A percentile compares a stretch with the other conserved stretches of the same genome.
Conservation (phyloP, 2,113 vertebrate species). For the Chitala chitala region DNA sequence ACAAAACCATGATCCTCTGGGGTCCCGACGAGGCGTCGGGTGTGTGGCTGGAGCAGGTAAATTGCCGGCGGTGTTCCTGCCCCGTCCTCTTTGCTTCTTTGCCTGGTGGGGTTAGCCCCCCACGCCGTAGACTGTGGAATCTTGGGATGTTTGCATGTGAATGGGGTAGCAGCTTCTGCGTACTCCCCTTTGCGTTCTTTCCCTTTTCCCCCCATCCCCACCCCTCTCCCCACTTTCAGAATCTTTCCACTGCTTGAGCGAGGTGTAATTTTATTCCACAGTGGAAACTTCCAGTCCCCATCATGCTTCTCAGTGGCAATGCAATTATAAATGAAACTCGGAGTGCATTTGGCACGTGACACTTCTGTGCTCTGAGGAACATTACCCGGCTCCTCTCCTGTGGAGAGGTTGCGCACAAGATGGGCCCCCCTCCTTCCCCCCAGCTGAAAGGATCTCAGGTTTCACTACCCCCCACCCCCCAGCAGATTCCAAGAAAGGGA, state of each 20-base stretch:
- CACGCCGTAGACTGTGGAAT: too few species aligned
- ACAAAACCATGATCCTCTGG: conserved; percentile 97
- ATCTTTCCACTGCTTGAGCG: not conserved
- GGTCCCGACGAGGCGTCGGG: conserved; percentile 87
- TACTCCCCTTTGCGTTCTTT: not conserved
- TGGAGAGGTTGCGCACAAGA: too few species aligned
- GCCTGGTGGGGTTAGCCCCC: too few species aligned
- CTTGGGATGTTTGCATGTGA: too few species aligned
- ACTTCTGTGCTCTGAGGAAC: not conserved
- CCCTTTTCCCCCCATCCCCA: not conserved
- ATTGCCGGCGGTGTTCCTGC: conserved; percentile 27
- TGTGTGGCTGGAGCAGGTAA: conserved; percentile 91
- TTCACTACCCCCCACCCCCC: too few species aligned
- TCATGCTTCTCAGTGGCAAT: too few species aligned
- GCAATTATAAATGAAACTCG: not conserved
- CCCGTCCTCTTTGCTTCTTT: not conserved
- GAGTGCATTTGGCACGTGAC: not conserved
- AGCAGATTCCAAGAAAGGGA: too few species aligned
- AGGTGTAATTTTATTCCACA: not conserved
- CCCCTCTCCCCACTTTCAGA: not conserved
- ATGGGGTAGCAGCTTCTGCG: not conserved
- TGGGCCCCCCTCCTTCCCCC: too few species aligned
- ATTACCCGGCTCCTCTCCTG: too few species aligned
- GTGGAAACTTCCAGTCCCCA: not conserved
- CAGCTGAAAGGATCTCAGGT: too few species aligned